phyloP scores from a whole-genome alignment of 2,797 vertebrate species.

The Myotis pilosus region DNA sequence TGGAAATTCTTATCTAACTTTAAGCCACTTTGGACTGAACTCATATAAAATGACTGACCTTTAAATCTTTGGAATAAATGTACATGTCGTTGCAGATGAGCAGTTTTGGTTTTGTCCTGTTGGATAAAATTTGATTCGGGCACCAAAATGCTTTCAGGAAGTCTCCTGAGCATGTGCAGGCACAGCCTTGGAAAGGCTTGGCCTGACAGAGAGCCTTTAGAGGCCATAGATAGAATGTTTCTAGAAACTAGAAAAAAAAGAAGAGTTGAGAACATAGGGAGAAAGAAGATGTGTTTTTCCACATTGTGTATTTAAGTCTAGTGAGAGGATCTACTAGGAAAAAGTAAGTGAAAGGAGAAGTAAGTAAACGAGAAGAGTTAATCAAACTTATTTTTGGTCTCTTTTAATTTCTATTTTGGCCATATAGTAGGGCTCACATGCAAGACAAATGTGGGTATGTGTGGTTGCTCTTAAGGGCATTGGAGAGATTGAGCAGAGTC shows the following conservation, averaged over 20 bases:
- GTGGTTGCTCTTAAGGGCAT: neutral
- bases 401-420: neutral
- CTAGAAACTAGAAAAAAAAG: neutral
- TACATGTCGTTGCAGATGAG: neutral
- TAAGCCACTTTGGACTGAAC: neutral
- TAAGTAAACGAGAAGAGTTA: neutral
- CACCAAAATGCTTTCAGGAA: neutral
- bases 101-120: neutral
- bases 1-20: neutral
- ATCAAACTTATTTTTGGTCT: neutral
- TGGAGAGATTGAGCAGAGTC: neutral
- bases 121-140: neutral
- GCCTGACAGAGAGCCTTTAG: neutral
- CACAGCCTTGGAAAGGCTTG: neutral
- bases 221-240: neutral
- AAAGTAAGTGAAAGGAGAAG: neutral
- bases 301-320: accelerated
- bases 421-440: neutral
- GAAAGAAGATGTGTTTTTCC: neutral
- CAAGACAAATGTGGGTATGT: neutral
- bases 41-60: neutral
- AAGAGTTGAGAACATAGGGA: neutral
- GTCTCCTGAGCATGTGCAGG: neutral
- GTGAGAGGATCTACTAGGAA: neutral
- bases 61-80: neutral